Conservation (phyloP, 2,113 vertebrate genomes). For the Dromaius novaehollandiae region DNA sequence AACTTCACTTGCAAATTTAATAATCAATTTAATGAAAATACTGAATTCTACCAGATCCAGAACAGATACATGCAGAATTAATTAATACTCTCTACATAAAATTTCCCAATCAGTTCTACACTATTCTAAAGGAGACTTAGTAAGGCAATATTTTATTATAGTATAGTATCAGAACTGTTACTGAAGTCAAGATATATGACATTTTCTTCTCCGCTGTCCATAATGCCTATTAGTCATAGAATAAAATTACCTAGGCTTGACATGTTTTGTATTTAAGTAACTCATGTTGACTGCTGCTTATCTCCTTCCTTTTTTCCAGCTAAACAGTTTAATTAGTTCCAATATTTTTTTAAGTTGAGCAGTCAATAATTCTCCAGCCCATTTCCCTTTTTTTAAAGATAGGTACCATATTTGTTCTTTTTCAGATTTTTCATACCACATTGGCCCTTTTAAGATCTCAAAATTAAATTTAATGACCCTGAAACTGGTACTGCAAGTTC, state of each 20-base stretch:
- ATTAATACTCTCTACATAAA: neutral
- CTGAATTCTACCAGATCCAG: neutral
- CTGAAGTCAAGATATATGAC: neutral
- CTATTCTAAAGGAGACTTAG: neutral
- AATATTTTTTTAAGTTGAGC: neutral
- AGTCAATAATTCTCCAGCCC: neutral
- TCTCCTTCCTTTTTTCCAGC: neutral
- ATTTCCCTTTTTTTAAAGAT: neutral
- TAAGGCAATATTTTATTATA: neutral
- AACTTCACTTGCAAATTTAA: neutral
- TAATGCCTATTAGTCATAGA: neutral
- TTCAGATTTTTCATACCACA: neutral
- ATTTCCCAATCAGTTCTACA: neutral
- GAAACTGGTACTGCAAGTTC: neutral
- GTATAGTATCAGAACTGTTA: neutral
- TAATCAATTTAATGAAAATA: neutral
- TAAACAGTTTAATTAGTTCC: neutral
- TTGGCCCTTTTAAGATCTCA: neutral
- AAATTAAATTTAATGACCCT: neutral
- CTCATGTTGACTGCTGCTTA: neutral
- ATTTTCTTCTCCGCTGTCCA: neutral
- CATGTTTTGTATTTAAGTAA: neutral
- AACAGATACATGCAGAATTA: neutral
- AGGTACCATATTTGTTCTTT: neutral
- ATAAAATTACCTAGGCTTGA: neutral